Base-by-base conservation (phyloP, 2,888 invertebrate species). In the Amphipyra berbera region DNA sequence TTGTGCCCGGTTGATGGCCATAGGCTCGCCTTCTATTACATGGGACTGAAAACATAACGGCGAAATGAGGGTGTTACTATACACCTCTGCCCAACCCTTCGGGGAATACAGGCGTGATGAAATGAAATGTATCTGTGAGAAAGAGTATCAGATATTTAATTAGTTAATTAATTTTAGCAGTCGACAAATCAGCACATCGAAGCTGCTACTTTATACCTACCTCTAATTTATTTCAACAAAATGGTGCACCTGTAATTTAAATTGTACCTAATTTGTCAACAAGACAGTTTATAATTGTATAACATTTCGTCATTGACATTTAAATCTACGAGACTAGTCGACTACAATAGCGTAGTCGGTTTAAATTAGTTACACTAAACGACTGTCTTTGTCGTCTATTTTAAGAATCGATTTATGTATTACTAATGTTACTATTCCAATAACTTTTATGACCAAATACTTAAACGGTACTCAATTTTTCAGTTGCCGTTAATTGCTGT, bases 231-330 rank as follows among this genome's bases (percentile, higher is more conserved):
- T 42, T 30, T 38, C 46, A 15, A n/a, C 33, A 56, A 35, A 40
- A 37, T 6, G n/a, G 6, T 4, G 15, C 8, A 54, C 30, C 15
- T 33, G 41, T 40, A 63, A 50, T 54, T 57, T 8, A 50, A 69
- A 63, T 13, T 58, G 53, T 40, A 68, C 50, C 68, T 64, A 59
- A 70, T 60, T 40, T 14, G 44, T 15, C 13, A 2, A 61, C 54
- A 9, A 44, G 57, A 70, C 66, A 47, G 70, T 66, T 66, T 46
- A 61, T 66, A 57, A 47, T 54, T 66, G 49, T 47, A 13, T 33
- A 55, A 61, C 47, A 61, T 61, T 48, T 50, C 55, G 15, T 38
- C 10, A 47, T 15, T 76, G 76, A 70, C 76, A 76, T 76, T 76
- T 73, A 55, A 48, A 73, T 63, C 12, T 59, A 57, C 44, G 49